These are phyloP conservation scores for Cirrhinus molitorella DNA, from an alignment of 2,797 vertebrate genomes.

Conservation along the genomic window DNA sequence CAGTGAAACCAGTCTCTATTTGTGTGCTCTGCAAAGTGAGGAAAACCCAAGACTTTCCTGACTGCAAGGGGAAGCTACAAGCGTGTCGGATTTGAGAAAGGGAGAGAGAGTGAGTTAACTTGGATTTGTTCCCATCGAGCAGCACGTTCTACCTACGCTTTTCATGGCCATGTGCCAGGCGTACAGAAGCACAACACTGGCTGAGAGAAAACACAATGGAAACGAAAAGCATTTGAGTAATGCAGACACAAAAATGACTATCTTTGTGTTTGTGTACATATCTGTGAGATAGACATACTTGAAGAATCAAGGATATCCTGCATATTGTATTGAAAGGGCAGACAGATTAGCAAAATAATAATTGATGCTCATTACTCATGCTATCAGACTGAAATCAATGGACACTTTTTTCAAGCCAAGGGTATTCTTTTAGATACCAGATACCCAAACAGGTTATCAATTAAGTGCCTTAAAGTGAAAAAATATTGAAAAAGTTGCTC, in stretches of 20 bases:
- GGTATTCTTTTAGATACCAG: constrained; percentile 82
- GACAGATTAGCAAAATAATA: not conserved
- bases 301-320: constrained; percentile 22
- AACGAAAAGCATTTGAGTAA: not conserved
- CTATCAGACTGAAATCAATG: constrained; percentile 61
- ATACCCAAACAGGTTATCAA: not conserved
- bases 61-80: not conserved
- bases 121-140: constrained; percentile 49
- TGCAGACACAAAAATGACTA: not conserved
- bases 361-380: constrained; percentile 9
- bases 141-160: constrained; percentile 30
- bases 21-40: constrained; percentile 12
- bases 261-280: not conserved
- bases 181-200: constrained; percentile 4
- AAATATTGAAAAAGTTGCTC: not conserved
- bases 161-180: not conserved
- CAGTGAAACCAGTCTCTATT: not conserved
- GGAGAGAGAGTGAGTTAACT: constrained; percentile 52
- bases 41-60: constrained; percentile 5
- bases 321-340: not conserved
- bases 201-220: not conserved
- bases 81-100: not conserved
- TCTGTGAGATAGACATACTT: constrained; percentile 34
- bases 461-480: constrained; percentile 89
- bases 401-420: constrained; percentile 90